Percentiles rank a stretch among this genome's conserved stretches.
These are phyloP conservation scores for Plebejus argus DNA, from an alignment of 2,888 invertebrate species.

Conservation along the genomic window DNA sequence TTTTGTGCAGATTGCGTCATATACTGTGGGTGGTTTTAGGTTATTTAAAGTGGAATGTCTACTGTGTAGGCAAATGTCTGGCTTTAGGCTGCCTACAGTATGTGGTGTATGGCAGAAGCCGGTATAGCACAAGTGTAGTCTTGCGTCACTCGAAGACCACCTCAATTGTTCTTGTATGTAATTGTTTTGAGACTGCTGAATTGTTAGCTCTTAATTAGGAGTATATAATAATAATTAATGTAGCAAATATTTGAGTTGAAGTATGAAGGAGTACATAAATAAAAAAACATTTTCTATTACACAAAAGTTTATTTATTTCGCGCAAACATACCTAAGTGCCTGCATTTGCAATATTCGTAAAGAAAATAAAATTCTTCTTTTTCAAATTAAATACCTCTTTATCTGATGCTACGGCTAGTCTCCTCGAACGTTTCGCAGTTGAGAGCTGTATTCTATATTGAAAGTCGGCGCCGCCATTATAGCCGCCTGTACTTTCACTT, in stretches of 20 bases:
- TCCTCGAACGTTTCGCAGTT: conserved; percentile 55
- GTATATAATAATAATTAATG: conserved; percentile 59
- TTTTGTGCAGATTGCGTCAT: conserved; percentile 1
- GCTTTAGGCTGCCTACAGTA: conserved; percentile 17
- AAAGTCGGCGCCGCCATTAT: conserved; percentile 64
- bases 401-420: conserved; percentile 47
- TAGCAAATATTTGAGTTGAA: conserved; percentile 71
- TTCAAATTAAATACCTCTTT: not conserved
- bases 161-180: conserved; percentile 72
- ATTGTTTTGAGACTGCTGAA: conserved; percentile 78
- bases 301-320: conserved; percentile 43
- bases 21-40: not conserved
- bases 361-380: not conserved
- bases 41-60: not conserved
- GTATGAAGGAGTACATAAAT: conserved; percentile 73
- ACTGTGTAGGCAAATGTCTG: conserved; percentile 26
- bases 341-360: not conserved
- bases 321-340: not conserved
- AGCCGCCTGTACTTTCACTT: conserved; percentile 65
- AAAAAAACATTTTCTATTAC: conserved; percentile 71
- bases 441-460: conserved; percentile 57
- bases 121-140: conserved; percentile 45
- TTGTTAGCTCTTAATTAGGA: conserved; percentile 78
- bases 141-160: conserved; percentile 63
- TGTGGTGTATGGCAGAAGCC: conserved; percentile 44